A percentile compares a stretch with the other conserved stretches of the same genome.
These are phyloP conservation scores for Enteromius viviparus DNA, from an alignment of 2,797 vertebrate species.

Conservation along the genomic window DNA sequence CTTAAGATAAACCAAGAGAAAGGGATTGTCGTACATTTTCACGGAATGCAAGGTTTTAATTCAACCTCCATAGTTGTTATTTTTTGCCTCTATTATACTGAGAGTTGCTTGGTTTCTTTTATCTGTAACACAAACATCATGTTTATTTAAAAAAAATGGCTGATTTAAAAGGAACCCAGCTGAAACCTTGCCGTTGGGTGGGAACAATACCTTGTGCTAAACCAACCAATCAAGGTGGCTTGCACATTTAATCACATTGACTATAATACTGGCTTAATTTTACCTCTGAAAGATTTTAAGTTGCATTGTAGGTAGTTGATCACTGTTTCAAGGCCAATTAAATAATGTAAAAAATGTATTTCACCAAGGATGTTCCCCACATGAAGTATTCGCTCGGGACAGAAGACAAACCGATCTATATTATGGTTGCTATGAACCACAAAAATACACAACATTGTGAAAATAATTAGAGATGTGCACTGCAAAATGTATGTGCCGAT, in stretches of 20 bases:
- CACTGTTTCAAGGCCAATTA: background rate
- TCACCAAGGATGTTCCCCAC: background rate
- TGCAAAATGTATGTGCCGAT: background rate
- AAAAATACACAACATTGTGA: background rate
- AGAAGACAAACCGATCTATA: background rate
- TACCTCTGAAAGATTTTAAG: background rate
- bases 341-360: background rate
- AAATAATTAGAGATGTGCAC: background rate
- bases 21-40: slow-evolving; percentile 21
- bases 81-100: background rate
- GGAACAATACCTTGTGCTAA: background rate
- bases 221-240: background rate
- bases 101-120: background rate
- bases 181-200: background rate
- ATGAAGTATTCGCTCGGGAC: background rate
- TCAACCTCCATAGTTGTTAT: background rate
- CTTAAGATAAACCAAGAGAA: slow-evolving; percentile 55
- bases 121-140: slow-evolving; percentile 7
- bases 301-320: background rate
- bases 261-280: background rate
- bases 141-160: background rate
- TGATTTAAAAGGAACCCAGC: background rate
- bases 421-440: background rate
- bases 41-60: slow-evolving; percentile 25
- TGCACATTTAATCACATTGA: background rate